Conservation (phyloP, 2,113 vertebrate species). For the Eleginops maclovinus region DNA sequence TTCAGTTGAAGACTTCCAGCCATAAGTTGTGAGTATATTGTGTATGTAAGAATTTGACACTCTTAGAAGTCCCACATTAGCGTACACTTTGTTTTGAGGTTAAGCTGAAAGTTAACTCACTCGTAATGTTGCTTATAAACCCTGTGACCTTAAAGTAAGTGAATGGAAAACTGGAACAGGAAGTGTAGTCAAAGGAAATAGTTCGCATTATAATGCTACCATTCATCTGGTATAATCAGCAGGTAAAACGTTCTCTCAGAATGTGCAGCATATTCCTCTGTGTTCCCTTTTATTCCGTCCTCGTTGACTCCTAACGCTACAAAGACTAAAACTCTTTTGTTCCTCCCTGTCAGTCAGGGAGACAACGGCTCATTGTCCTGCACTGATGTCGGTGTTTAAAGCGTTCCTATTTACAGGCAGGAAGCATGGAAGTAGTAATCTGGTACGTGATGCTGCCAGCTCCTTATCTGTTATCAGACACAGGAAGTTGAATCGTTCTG, state of each 20-base stretch:
- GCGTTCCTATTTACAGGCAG: slow-evolving; percentile 15
- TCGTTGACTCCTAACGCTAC: neutral
- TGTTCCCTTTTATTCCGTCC: slow-evolving; percentile 15
- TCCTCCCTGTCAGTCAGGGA: slow-evolving; percentile 27
- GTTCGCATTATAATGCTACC: too few relatives aligned
- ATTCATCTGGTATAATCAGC: neutral
- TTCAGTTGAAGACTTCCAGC: too few relatives aligned
- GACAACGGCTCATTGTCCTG: slow-evolving; percentile 7
- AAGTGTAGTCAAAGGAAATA: neutral
- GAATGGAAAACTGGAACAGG: neutral
- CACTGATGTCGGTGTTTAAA: slow-evolving; percentile 32
- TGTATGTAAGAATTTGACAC: too few relatives aligned
- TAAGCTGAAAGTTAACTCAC: neutral
- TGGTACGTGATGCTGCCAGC: neutral
- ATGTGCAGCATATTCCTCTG: neutral
- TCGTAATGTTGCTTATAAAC: neutral
- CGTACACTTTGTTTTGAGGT: neutral
- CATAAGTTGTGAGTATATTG: too few relatives aligned
- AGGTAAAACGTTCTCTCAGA: neutral
- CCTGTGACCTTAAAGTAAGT: neutral
- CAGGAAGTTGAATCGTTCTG: slow-evolving; percentile 17
- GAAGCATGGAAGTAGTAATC: neutral
- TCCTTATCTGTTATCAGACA: slow-evolving; percentile 7
- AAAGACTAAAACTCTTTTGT: slow-evolving; percentile 8
- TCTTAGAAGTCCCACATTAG: too few relatives aligned